Evolutionary conservation across 2,797 vertebrate species (phyloP).

Genomic region (Harpagifer antarcticus): DNA sequence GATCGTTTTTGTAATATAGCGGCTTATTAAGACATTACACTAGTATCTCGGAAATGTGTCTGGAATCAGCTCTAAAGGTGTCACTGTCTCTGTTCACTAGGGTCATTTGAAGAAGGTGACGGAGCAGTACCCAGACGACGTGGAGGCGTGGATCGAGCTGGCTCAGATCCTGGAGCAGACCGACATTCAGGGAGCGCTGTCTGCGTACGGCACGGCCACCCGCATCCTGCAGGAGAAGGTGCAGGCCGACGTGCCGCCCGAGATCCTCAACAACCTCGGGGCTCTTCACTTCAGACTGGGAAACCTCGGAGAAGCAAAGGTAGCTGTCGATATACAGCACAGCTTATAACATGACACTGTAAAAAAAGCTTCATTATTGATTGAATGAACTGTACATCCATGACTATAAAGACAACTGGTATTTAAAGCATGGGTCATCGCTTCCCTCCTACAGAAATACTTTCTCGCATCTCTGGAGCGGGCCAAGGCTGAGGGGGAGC

Average conservation of each 20-base stretch:
- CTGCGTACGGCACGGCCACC: slow-evolving; percentile 97
- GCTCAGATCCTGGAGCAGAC: slow-evolving; percentile 99
- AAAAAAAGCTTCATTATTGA: not conserved
- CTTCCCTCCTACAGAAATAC: slow-evolving; percentile 89
- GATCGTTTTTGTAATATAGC: not conserved
- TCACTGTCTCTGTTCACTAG: slow-evolving; percentile 72
- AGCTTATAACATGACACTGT: not conserved
- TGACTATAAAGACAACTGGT: not conserved
- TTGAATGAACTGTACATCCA: too few species aligned
- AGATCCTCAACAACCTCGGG: slow-evolving; percentile 98
- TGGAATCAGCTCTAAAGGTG: not conserved
- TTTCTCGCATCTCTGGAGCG: slow-evolving; percentile 96
- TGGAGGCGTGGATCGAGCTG: slow-evolving; percentile 99
- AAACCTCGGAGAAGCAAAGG: slow-evolving; percentile 98
- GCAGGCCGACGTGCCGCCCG: slow-evolving; percentile 97
- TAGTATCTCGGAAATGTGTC: not conserved
- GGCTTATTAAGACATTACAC: not conserved
- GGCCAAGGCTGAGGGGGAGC: slow-evolving; percentile 97
- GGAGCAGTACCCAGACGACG: slow-evolving; percentile 98
- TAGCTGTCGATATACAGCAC: slow-evolving; percentile 53
- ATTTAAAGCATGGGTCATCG: slow-evolving; percentile 23
- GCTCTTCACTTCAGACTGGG: slow-evolving; percentile 98
- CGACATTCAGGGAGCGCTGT: slow-evolving; percentile 97
- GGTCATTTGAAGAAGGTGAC: slow-evolving; percentile 98
- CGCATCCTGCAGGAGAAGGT: slow-evolving; percentile 99